phyloP scores from a whole-genome alignment of 2,888 invertebrate genomes.

The Adelognathus sp. region DNA sequence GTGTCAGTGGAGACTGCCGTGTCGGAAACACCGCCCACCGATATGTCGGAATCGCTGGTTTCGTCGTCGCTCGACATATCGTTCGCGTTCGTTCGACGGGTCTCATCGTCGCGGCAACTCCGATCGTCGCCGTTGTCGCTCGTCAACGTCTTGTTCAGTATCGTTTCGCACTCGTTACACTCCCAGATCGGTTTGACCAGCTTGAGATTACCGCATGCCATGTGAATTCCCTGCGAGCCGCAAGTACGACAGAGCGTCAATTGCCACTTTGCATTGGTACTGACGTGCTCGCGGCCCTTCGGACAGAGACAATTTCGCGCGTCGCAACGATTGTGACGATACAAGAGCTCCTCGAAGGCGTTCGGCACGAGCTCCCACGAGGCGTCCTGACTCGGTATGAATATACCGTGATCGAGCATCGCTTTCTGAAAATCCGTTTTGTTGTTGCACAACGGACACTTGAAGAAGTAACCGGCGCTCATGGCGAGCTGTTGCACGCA shows the following conservation, averaged over 20 bases:
- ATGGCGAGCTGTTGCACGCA: constrained; percentile 89
- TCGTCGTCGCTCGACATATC: constrained; percentile 36
- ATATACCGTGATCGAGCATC: constrained; percentile 87
- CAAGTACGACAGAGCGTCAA: constrained; percentile 83
- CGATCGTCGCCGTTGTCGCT: not conserved
- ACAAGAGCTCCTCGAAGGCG: constrained; percentile 88
- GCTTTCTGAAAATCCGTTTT: constrained; percentile 85
- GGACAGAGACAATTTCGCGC: constrained; percentile 84
- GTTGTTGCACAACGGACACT: constrained; percentile 92
- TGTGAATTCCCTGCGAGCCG: constrained; percentile 83
- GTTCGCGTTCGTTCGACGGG: not conserved
- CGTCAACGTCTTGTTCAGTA: constrained; percentile 60
- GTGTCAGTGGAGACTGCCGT: constrained; percentile 18
- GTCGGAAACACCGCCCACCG: constrained; percentile 72
- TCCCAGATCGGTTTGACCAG: constrained; percentile 79
- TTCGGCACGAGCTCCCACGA: constrained; percentile 91
- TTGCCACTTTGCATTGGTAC: constrained; percentile 82
- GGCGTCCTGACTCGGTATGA: constrained; percentile 92
- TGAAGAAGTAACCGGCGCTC: constrained; percentile 91
- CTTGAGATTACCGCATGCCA: constrained; percentile 81
- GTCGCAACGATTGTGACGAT: constrained; percentile 85
- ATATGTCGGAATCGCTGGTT: constrained; percentile 73
- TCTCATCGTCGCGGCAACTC: not conserved
- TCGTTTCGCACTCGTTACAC: constrained; percentile 80
- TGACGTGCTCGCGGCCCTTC: constrained; percentile 82